phyloP scores from a whole-genome alignment of 2,797 vertebrate genomes.

The Hydrolagus colliei region DNA sequence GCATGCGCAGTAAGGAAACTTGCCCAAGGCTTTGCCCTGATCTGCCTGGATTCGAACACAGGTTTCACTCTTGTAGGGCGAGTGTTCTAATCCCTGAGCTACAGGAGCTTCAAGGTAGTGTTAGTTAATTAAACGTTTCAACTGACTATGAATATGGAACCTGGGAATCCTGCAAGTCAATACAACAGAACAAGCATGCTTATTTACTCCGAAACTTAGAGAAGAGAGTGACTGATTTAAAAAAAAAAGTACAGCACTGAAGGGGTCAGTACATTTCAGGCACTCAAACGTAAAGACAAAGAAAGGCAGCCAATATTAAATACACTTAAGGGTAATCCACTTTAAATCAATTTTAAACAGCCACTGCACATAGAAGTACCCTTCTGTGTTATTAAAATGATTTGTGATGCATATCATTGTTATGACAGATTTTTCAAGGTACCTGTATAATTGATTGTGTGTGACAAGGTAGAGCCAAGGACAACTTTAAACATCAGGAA shows the following conservation, averaged over 20 bases:
- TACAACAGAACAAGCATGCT: background rate
- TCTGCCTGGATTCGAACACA: too few species aligned
- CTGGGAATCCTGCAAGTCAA: background rate
- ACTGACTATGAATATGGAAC: background rate
- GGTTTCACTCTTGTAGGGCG: too few species aligned
- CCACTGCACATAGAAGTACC: background rate
- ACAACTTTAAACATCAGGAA: background rate
- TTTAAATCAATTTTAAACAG: background rate
- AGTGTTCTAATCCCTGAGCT: too few species aligned
- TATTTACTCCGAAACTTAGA: background rate
- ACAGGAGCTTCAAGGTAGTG: background rate
- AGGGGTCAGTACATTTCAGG: too few species aligned
- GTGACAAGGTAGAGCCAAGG: too few species aligned
- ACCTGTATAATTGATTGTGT: background rate
- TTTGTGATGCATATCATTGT: slow-evolving; percentile 3
- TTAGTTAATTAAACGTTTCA: background rate
- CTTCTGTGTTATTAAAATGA: background rate
- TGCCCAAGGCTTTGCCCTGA: too few species aligned
- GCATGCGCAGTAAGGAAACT: too few species aligned
- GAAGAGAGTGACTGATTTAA: background rate
- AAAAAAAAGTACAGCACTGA: background rate
- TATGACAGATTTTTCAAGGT: slow-evolving; percentile 5
- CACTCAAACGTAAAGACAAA: too few species aligned
- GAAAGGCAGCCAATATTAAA: background rate
- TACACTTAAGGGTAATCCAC: too few species aligned